phyloP scores from a whole-genome alignment of 37 sponge, comb jelly and placozoan species.

The Chondrosia reniformis region DNA sequence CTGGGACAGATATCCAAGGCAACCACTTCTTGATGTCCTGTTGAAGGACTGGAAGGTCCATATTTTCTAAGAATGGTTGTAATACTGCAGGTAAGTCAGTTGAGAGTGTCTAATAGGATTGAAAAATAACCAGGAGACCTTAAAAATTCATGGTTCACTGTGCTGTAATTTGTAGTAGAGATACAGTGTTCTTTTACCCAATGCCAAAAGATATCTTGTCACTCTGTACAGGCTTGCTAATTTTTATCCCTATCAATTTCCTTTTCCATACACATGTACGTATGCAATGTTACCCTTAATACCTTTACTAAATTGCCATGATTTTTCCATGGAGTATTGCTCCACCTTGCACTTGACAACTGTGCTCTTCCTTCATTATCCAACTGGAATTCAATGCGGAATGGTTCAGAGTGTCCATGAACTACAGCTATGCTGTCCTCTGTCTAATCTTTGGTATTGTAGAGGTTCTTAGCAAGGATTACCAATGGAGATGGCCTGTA shows the following conservation, averaged over 20 bases:
- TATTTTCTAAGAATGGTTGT: neutral
- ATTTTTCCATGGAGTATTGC: slow-evolving; percentile 3
- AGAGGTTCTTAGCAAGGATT: neutral
- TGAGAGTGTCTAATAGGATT: neutral
- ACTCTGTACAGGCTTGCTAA: too few relatives aligned
- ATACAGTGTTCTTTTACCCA: too few relatives aligned
- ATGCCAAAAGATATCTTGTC: too few relatives aligned
- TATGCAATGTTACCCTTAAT: too few relatives aligned
- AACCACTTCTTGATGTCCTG: slow-evolving; percentile 16
- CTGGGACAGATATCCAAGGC: slow-evolving; percentile 1
- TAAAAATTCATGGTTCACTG: too few relatives aligned
- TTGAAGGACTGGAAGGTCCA: neutral
- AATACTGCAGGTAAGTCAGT: neutral
- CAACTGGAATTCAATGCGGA: slow-evolving; percentile 3
- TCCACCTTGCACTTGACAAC: slow-evolving; percentile 13
- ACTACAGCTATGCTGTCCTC: slow-evolving; percentile 15
- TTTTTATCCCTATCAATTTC: too few relatives aligned
- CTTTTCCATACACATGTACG: too few relatives aligned
- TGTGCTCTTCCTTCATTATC: neutral
- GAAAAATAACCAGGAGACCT: too few relatives aligned
- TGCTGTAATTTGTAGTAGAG: too few relatives aligned
- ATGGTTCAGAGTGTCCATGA: slow-evolving; percentile 27
- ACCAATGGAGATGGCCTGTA: slow-evolving; percentile 16
- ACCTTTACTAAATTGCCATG: slow-evolving; percentile 7
- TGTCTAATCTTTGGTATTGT: slow-evolving; percentile 12